Evolutionary conservation across 2,888 invertebrate species (phyloP).

Genomic region (Leucania comma): DNA sequence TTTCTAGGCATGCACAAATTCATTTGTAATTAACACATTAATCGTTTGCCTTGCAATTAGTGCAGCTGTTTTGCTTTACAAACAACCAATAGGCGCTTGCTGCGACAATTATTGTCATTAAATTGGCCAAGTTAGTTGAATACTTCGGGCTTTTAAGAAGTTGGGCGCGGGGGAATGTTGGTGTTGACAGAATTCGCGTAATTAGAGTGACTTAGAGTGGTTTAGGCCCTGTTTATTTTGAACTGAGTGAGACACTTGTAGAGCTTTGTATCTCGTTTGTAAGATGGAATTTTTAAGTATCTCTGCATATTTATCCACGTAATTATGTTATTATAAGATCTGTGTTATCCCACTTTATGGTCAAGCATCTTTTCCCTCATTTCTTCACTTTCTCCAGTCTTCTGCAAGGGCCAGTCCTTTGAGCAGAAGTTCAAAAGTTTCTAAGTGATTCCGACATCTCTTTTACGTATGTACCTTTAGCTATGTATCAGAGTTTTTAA

Average conservation of each 20-base stretch:
- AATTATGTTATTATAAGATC: too few species aligned
- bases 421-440: too few species aligned
- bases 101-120: constrained; percentile 50
- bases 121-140: constrained; percentile 37
- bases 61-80: constrained; percentile 52
- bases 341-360: too few species aligned
- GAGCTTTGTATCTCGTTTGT: not conserved
- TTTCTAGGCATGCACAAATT: constrained; percentile 42
- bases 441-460: too few species aligned
- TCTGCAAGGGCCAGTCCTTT: too few species aligned
- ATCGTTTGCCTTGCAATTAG: constrained; percentile 57
- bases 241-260: constrained; percentile 1
- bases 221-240: constrained; percentile 18
- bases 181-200: constrained; percentile 36
- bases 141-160: constrained; percentile 31
- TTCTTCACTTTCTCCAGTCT: too few species aligned
- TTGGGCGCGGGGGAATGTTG: constrained; percentile 21
- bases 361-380: too few species aligned
- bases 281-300: not conserved
- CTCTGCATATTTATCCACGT: too few species aligned
- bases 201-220: constrained; percentile 9
- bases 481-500: too few species aligned
- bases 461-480: not conserved
- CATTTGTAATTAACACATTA: constrained; percentile 56
- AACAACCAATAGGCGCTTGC: constrained; percentile 45